Evolutionary conservation across 2,888 invertebrate species (phyloP).

Genomic region (Coenonympha glycerion): DNA sequence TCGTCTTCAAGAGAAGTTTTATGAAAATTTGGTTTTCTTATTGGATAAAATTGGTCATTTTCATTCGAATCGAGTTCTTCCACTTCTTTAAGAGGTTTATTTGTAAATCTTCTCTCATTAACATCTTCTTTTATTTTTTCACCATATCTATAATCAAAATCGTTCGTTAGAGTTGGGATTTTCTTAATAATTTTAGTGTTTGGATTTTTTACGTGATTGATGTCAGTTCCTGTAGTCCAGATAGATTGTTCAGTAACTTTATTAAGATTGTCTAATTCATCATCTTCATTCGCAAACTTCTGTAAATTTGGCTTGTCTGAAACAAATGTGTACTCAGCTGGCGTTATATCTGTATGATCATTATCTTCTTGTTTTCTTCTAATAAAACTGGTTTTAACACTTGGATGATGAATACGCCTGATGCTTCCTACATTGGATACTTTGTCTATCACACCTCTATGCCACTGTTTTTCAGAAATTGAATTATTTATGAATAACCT

Average conservation of each 20-base stretch:
- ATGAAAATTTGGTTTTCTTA: background rate
- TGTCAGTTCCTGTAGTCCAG: background rate
- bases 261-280: background rate
- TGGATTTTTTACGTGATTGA: background rate
- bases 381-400: slow-evolving; percentile 19
- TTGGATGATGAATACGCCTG: slow-evolving; percentile 33
- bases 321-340: background rate
- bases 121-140: background rate
- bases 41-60: background rate
- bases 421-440: slow-evolving; percentile 42
- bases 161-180: background rate
- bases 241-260: background rate
- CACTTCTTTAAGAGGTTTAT: background rate
- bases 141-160: background rate
- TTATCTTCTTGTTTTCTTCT: slow-evolving; percentile 3
- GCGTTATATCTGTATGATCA: background rate
- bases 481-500: slow-evolving; percentile 43
- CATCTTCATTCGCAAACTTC: background rate
- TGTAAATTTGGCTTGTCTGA: background rate
- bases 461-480: slow-evolving; percentile 35
- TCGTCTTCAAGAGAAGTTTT: background rate
- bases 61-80: background rate
- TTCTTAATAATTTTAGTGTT: background rate
- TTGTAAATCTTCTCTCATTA: background rate
- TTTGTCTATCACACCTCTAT: slow-evolving; percentile 36